Evolutionary conservation across 1,140 invertebrate genomes (phyloP).

Genomic region (Drosophila sulfurigaster): DNA sequence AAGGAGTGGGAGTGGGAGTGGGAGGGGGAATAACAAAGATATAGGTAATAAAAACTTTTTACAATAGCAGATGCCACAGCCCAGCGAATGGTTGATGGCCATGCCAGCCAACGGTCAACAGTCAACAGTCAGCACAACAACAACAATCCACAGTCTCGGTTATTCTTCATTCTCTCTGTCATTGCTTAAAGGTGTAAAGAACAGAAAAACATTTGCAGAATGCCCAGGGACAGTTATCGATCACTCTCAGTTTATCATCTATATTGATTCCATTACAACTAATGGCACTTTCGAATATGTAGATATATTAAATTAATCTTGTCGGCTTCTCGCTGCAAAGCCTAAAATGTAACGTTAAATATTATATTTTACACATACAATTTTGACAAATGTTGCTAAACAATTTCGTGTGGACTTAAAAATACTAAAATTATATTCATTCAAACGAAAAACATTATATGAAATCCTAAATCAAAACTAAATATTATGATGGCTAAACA

Average conservation of each 20-base stretch:
- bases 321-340: too few relatives aligned
- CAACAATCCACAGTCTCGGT: background rate
- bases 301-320: background rate
- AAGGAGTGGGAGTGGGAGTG: background rate
- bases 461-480: too few relatives aligned
- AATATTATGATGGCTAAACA: too few relatives aligned
- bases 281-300: background rate
- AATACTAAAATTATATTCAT: too few relatives aligned
- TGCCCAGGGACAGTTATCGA: background rate
- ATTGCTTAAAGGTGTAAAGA: conserved; percentile 14
- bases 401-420: too few relatives aligned
- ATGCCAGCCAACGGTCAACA: conserved; percentile 15
- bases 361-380: too few relatives aligned
- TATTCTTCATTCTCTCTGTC: background rate
- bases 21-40: conserved; percentile 38
- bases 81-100: conserved; percentile 5
- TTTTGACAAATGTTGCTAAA: too few relatives aligned
- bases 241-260: background rate
- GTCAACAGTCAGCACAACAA: conserved; percentile 7
- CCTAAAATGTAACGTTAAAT: too few relatives aligned
- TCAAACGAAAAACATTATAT: too few relatives aligned
- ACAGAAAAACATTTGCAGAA: background rate
- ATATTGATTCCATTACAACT: background rate
- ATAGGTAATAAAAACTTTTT: conserved; percentile 77
- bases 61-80: conserved; percentile 54